Percentiles rank a stretch among this genome's conserved stretches.
Conservation (phyloP, 2,888 invertebrate species). For the Cordilura impudica region DNA sequence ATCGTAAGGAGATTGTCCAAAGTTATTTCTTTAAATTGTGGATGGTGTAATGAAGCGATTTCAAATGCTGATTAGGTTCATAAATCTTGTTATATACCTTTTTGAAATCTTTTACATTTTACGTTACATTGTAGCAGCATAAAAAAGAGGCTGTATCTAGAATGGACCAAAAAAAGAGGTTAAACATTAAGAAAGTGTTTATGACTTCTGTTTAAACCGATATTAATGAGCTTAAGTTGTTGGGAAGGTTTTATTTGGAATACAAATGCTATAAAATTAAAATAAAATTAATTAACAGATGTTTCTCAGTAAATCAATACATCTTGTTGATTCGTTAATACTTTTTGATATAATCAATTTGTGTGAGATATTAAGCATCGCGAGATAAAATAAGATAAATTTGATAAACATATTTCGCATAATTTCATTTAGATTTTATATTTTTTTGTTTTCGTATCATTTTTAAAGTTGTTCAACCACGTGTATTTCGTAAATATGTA, state of each 20-base stretch:
- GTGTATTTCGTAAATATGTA: constrained; percentile 52
- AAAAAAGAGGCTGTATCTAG: neutral
- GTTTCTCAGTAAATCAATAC: constrained; percentile 38
- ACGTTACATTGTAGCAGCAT: neutral
- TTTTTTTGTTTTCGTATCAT: constrained; percentile 28
- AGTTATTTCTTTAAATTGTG: constrained; percentile 5
- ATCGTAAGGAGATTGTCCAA: constrained; percentile 31
- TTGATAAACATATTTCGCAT: constrained; percentile 6
- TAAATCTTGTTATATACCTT: constrained; percentile 56
- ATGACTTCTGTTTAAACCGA: constrained; percentile 57
- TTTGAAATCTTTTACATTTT: constrained; percentile 24
- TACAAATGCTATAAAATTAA: constrained; percentile 3
- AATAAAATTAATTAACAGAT: constrained; percentile 54
- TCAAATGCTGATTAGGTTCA: constrained; percentile 55
- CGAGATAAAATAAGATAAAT: neutral
- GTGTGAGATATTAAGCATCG: neutral
- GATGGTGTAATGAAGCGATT: constrained; percentile 59
- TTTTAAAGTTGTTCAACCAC: constrained; percentile 46
- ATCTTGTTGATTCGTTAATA: neutral
- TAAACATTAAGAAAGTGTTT: constrained; percentile 51
- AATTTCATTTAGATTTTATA: constrained; percentile 17
- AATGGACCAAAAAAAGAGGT: constrained; percentile 13
- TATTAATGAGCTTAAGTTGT: constrained; percentile 44
- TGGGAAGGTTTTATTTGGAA: neutral
- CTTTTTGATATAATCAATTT: neutral